Conservation (phyloP, 2,797 vertebrate species). For the Halcyon leucocephala region DNA sequence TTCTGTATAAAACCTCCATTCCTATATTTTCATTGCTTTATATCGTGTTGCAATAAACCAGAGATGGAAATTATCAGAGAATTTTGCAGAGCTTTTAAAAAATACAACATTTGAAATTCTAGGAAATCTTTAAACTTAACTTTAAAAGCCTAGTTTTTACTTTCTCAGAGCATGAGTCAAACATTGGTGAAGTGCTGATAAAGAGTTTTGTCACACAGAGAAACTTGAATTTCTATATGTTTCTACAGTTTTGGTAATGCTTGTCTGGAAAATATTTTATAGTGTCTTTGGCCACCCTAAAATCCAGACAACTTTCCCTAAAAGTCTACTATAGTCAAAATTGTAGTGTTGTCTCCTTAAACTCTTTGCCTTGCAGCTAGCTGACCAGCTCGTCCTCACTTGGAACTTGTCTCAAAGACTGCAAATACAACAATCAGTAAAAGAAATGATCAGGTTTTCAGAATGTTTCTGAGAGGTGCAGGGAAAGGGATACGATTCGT, state of each 20-base stretch:
- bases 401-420: not conserved
- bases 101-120: not conserved
- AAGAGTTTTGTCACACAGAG: not conserved
- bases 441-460: not conserved
- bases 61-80: not conserved
- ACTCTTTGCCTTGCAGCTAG: not conserved
- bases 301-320: not conserved
- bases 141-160: not conserved
- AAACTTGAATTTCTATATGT: not conserved
- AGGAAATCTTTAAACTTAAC: not conserved
- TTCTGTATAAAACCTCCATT: rapidly evolving
- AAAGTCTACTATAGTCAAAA: not conserved
- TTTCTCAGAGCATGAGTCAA: not conserved
- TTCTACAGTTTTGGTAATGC: not conserved
- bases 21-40: not conserved
- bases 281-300: not conserved
- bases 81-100: not conserved
- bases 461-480: not conserved
- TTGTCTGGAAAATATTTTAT: not conserved
- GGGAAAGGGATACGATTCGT: not conserved
- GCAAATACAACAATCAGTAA: not conserved
- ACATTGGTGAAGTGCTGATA: not conserved
- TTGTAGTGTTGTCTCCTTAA: not conserved
- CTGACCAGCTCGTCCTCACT: not conserved
- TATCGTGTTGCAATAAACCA: not conserved